A percentile compares a stretch with the other conserved stretches of the same genome.
phyloP scores from a whole-genome alignment of 2,113 vertebrate species.

The Prietella phreatophila region DNA sequence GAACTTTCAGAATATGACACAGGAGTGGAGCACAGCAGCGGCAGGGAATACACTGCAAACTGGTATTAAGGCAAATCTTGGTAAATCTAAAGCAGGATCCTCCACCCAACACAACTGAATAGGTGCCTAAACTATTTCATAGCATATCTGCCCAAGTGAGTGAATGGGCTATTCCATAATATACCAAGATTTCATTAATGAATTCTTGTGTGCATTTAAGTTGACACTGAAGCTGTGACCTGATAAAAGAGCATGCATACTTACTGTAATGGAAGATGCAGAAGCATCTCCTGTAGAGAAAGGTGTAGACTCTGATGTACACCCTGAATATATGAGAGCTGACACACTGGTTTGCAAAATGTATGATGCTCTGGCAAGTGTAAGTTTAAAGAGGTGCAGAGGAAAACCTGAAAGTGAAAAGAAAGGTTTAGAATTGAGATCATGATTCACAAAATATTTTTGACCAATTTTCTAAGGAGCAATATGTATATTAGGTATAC shows the following conservation, averaged over 20 bases:
- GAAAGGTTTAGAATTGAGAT: background rate
- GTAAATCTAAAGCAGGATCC: background rate
- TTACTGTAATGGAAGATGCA: background rate
- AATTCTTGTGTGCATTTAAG: background rate
- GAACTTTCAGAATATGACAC: background rate
- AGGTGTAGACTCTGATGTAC: background rate
- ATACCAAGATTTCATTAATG: background rate
- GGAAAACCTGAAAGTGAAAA: background rate
- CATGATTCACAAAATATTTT: background rate
- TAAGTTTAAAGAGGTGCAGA: background rate
- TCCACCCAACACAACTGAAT: background rate
- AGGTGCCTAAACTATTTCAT: background rate
- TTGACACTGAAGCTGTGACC: background rate
- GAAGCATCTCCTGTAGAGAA: background rate
- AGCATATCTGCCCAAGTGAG: background rate
- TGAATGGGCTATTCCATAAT: background rate
- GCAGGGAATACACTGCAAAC: background rate
- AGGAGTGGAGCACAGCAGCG: background rate
- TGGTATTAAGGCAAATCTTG: background rate
- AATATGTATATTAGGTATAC: background rate
- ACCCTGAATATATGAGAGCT: background rate
- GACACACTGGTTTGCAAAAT: background rate
- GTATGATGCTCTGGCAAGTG: background rate
- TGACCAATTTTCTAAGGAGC: background rate
- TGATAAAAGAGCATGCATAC: background rate